Base-by-base conservation (phyloP, 2,888 invertebrate genomes). In the Pristionchus maxplancki region DNA sequence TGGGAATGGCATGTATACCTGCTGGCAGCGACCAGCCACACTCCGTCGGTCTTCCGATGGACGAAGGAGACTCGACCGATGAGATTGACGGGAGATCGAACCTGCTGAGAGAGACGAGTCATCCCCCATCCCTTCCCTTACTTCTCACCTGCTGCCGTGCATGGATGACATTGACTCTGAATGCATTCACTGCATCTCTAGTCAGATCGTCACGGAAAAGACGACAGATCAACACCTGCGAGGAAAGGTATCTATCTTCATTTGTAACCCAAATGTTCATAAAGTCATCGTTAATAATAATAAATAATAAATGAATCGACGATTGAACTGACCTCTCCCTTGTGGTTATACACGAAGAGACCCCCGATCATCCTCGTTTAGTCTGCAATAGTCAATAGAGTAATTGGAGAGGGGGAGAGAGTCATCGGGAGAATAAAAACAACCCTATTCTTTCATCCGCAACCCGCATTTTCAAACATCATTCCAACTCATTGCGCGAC, bases 281-380 rank as follows among this genome's bases (percentile, higher is more conserved):
- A 9, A 67, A 67, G 11, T 15, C 6, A 17, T 20, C 6, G 2
- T 15, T 20, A 28, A 71, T 20, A 8, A 37, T 15, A 5, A 17
- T 71, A 15, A 37, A 37, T 74, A 78, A 37, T 78, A 8, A 40
- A 17, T 40, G n/a, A 78, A n/a, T 20, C 9, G 37, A 40, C 24
- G 1, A 1, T 40, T 40, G 3, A 4, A 31, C 74, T 78, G 15
- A 78, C 89, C 96, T 99, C 99, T 88, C 99, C 99, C 95, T 99
- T 99, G 95, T 99, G 99, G 96, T 99, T 99, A 96, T 99, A 99
- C 92, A 99, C 98, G 96, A 99, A 99, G 95, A 99, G 96, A 93
- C 99, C 99, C 93, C 99, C 99, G 96, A 99, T 99, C 99, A 99
- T 99, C 90, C 9, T 37, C 28, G 13, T 11, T 62, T 11, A 50